These are phyloP conservation scores for Trogon surrucura DNA, from an alignment of 2,113 vertebrate genomes.

Conservation along the genomic window DNA sequence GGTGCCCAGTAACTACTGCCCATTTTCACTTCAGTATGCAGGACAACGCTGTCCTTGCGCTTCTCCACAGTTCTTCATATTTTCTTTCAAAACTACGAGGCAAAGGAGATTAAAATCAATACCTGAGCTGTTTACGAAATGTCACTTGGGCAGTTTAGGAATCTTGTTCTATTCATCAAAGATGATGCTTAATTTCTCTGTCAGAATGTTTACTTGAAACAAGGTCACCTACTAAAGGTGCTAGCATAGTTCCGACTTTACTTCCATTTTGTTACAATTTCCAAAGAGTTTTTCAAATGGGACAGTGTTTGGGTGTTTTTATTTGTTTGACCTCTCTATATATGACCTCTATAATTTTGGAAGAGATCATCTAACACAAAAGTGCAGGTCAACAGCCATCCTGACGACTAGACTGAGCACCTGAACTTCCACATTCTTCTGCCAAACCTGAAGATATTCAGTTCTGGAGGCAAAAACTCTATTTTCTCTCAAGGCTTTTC, in stretches of 20 bases:
- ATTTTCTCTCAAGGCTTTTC: not conserved
- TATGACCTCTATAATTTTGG: not conserved
- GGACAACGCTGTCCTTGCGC: not conserved
- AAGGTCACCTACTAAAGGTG: not conserved
- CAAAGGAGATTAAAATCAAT: not conserved
- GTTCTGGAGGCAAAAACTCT: not conserved
- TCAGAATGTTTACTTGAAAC: not conserved
- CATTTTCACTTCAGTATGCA: no score
- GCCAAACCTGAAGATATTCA: not conserved
- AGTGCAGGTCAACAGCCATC: not conserved
- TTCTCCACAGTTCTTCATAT: not conserved
- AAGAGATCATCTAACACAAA: not conserved
- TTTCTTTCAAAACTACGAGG: not conserved
- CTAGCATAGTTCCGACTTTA: not conserved
- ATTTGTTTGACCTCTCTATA: not conserved
- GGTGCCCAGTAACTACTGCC: accelerated
- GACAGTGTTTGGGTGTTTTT: not conserved
- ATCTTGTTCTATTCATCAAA: not conserved
- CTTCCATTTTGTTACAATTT: not conserved
- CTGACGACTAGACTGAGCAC: not conserved
- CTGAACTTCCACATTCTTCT: not conserved
- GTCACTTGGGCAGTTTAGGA: not conserved
- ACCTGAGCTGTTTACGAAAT: not conserved
- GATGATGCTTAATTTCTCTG: not conserved
- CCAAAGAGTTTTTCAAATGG: not conserved